Evolutionary conservation across 2,113 vertebrate species (phyloP), one percentile per base, ranked within the genome.

Genomic region (Caretta caretta): DNA sequence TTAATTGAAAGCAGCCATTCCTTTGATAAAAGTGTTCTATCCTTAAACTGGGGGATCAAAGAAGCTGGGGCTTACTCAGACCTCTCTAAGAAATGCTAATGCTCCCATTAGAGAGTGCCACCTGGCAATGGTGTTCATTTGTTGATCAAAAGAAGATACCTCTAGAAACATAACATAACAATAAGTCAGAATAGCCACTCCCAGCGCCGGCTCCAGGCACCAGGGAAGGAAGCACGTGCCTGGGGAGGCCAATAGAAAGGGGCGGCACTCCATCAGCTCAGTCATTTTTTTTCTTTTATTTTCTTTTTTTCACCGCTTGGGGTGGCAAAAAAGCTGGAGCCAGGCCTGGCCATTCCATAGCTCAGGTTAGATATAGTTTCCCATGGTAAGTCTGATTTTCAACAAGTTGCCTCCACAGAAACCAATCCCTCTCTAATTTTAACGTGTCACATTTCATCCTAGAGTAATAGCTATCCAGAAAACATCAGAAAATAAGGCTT

Each of bases 61-160:
- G 54, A 56, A 7, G 2, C 75, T 80, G 46, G 46, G 22, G 8
- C 31, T 76, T 89, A 38, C 48, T 42, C 16, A 50, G 4, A 76
- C 29, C 48, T 57, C 14, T 49, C 51, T 24, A 79, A 88, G 51
- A 9, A n/a, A 3, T 31, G 22, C 27, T 19, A 62, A 65, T 31
- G 9, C 16, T 20, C 13, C 10, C 20, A 35, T 65, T 69, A n/a
- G 3, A 81, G 3, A 92, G 2, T 1, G 0, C 24, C 65, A 24
- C 10, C 31, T 19, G 24, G 54, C 42, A 83, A 7, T 5, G 80
- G 22, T 42, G 19, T 51, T 91, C 11, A 17, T 72, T 91, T 89
- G 29, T 78, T 87, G 10, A 57, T 87, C 50, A 76, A 78, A 78
- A 48, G 24, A 76, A 14, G 12, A 27, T 78, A 78, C 42, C 48